phyloP scores from a whole-genome alignment of 2,113 vertebrate species.

The Myotis brandtii region DNA sequence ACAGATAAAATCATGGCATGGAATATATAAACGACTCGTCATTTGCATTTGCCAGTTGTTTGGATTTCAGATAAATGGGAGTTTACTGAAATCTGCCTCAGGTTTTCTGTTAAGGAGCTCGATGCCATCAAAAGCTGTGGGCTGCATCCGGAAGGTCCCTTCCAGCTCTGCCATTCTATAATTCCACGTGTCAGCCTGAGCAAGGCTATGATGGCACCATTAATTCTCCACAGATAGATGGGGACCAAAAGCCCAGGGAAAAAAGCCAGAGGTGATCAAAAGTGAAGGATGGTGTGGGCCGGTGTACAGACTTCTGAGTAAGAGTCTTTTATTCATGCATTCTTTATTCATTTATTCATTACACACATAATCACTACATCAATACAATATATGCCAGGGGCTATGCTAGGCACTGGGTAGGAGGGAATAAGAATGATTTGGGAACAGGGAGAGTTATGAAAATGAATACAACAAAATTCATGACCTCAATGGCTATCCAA shows the following conservation, averaged over 20 bases:
- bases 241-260: constrained; percentile 32
- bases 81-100: not conserved
- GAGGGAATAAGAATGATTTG: not conserved
- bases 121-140: constrained; percentile 3
- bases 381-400: not conserved
- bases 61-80: constrained; percentile 21
- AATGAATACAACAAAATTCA: not conserved
- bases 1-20: not conserved
- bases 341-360: constrained; percentile 49
- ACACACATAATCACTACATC: not conserved
- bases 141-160: not conserved
- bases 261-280: not conserved
- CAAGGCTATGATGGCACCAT: not conserved
- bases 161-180: constrained; percentile 9
- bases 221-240: constrained; percentile 25
- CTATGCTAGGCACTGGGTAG: not conserved
- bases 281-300: not conserved
- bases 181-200: constrained; percentile 56
- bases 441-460: not conserved
- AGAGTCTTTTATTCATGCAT: not conserved
- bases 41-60: constrained; percentile 15
- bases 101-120: constrained; percentile 43
- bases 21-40: not conserved
- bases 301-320: not conserved
- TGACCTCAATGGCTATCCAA: not conserved